A percentile compares a stretch with the other conserved stretches of the same genome.
These are phyloP conservation scores for Torymus tubicola DNA, from an alignment of 2,888 invertebrate species.

Conservation along the genomic window DNA sequence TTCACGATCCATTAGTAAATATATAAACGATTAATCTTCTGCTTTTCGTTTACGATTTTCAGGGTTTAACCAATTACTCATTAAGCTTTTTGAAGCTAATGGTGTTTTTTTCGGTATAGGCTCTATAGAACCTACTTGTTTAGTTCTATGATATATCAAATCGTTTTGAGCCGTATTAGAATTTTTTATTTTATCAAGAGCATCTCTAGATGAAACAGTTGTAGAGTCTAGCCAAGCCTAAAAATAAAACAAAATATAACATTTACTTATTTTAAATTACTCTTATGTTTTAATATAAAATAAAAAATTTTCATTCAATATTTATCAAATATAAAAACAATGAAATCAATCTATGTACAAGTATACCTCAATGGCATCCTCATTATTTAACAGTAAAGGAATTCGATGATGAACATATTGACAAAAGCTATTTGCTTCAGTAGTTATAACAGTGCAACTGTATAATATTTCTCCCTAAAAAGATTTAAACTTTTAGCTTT, in stretches of 20 bases:
- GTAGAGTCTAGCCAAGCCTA: slow-evolving; percentile 54
- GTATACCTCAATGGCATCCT: slow-evolving; percentile 40
- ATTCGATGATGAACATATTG: slow-evolving; percentile 44
- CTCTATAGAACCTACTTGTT: slow-evolving; percentile 49
- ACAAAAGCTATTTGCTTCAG: slow-evolving; percentile 34
- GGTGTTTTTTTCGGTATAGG: slow-evolving; percentile 13
- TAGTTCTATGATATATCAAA: slow-evolving; percentile 43
- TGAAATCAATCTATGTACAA: not conserved
- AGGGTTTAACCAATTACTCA: slow-evolving; percentile 48
- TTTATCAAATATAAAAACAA: not conserved
- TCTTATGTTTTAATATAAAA: too few relatives aligned
- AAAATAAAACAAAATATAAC: not conserved
- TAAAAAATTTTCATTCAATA: not conserved
- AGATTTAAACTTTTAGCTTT: slow-evolving; percentile 4
- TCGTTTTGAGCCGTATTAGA: slow-evolving; percentile 1
- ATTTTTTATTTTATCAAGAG: slow-evolving; percentile 46
- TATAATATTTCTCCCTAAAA: slow-evolving; percentile 49
- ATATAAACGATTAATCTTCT: slow-evolving; percentile 34
- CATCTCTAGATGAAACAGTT: slow-evolving; percentile 42
- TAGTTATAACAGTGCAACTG: slow-evolving; percentile 53
- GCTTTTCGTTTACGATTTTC: slow-evolving; percentile 44
- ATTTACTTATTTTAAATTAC: too few relatives aligned
- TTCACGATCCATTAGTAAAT: too few relatives aligned
- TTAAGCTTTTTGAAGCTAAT: slow-evolving; percentile 49
- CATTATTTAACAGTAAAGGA: slow-evolving; percentile 44